These are phyloP conservation scores for Chrysogorgia sp. DNA, from an alignment of 92 coral and sea anemone genomes.

Conservation along the genomic window DNA sequence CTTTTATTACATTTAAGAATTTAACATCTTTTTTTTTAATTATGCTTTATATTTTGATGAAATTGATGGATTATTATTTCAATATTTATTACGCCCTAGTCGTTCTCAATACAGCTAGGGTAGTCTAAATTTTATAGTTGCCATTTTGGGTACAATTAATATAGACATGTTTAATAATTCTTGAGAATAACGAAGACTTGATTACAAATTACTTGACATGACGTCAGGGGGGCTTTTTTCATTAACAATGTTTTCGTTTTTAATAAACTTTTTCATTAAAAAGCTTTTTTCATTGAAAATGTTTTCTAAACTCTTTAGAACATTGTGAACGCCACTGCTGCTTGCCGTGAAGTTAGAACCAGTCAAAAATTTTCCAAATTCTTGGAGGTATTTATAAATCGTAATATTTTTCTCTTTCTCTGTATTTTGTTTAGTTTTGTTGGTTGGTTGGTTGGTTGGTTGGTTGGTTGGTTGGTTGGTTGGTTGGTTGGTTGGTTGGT, in stretches of 20 bases:
- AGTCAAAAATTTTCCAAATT: constrained; percentile 87
- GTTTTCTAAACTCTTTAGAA: constrained; percentile 63
- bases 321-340: constrained; percentile 98
- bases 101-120: too few species aligned
- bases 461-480: background rate
- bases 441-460: background rate
- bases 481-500: background rate
- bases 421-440: background rate
- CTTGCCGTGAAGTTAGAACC: constrained; percentile 94
- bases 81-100: too few species aligned
- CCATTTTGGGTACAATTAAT: too few species aligned
- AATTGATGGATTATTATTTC: too few species aligned
- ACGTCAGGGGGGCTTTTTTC: background rate
- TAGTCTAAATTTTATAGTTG: too few species aligned
- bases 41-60: too few species aligned
- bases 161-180: too few species aligned
- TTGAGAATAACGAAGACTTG: too few species aligned
- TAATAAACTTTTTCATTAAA: too few species aligned
- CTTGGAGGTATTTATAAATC: constrained; percentile 65
- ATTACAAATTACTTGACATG: too few species aligned
- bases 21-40: too few species aligned
- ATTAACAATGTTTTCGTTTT: too few species aligned
- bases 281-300: background rate
- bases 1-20: background rate
- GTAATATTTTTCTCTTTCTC: background rate